Evolutionary conservation across 2,888 invertebrate genomes (phyloP).

Genomic region (Phortica okadai): DNA sequence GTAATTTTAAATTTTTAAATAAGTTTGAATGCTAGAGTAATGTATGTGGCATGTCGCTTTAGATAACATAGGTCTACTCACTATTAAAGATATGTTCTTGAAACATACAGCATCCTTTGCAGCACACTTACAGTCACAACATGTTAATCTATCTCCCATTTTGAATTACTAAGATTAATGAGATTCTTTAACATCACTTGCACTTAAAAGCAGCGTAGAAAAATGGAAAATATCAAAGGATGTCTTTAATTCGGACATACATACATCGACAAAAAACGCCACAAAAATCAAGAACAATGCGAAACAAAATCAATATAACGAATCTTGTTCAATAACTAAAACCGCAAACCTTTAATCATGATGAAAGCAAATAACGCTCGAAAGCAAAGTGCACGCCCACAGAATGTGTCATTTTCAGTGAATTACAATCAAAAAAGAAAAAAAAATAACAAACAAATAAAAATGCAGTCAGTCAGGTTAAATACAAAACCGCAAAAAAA

Average conservation of each 20-base stretch:
- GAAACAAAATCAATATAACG: slow-evolving; percentile 2
- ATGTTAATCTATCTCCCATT: no score
- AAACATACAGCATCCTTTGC: no score
- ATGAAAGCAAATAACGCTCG: slow-evolving; percentile 4
- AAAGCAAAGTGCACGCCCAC: not conserved
- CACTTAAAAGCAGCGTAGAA: no score
- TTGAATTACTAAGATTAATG: no score
- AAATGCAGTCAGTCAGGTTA: not conserved
- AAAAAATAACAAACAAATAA: not conserved
- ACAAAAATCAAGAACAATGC: not conserved
- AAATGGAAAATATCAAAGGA: no score
- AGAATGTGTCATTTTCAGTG: slow-evolving; percentile 1
- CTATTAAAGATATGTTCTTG: no score
- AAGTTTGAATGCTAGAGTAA: no score
- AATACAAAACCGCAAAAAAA: slow-evolving; percentile 2
- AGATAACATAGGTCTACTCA: no score
- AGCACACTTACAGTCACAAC: no score
- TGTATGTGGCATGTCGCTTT: no score
- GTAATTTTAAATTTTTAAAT: no score
- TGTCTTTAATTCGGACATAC: not conserved
- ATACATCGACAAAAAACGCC: not conserved
- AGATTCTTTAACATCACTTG: no score
- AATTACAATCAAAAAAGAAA: not conserved
- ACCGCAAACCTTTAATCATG: slow-evolving; percentile 2
- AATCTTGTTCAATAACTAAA: not conserved